Conservation (phyloP, 2,888 invertebrate species). For the Litoditis marina region DNA sequence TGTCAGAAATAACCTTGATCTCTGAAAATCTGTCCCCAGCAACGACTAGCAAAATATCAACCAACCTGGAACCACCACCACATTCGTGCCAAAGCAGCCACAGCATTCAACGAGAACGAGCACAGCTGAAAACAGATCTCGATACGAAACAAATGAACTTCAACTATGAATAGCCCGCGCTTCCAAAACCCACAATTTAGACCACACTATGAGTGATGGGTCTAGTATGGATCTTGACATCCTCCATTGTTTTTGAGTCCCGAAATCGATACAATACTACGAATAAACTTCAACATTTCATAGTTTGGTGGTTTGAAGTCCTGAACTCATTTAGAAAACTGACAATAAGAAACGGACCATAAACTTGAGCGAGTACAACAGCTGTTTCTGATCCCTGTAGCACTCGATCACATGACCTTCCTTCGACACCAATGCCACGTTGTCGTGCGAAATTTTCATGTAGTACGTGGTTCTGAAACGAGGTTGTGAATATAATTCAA, state of each 20-base stretch:
- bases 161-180: too few relatives aligned
- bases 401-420: conserved; percentile 49
- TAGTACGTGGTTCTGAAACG: conserved; percentile 33
- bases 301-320: neutral
- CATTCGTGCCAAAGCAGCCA: conserved; percentile 15
- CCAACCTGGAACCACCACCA: too few relatives aligned
- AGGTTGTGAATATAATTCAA: neutral
- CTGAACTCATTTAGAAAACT: neutral
- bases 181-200: too few relatives aligned
- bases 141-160: too few relatives aligned
- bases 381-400: conserved; percentile 29
- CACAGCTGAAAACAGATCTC: conserved; percentile 18
- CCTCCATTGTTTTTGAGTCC: too few relatives aligned
- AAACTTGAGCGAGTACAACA: conserved; percentile 29
- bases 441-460: conserved; percentile 29
- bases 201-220: too few relatives aligned
- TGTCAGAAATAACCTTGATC: too few relatives aligned
- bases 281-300: too few relatives aligned
- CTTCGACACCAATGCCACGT: conserved; percentile 37
- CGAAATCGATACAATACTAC: too few relatives aligned
- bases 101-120: conserved; percentile 14
- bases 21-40: too few relatives aligned
- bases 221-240: too few relatives aligned
- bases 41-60: too few relatives aligned
- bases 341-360: conserved; percentile 20